A percentile compares a stretch with the other conserved stretches of the same genome.
These are phyloP conservation scores for Molanna angustata DNA, from an alignment of 2,888 invertebrate species.

Conservation along the genomic window DNA sequence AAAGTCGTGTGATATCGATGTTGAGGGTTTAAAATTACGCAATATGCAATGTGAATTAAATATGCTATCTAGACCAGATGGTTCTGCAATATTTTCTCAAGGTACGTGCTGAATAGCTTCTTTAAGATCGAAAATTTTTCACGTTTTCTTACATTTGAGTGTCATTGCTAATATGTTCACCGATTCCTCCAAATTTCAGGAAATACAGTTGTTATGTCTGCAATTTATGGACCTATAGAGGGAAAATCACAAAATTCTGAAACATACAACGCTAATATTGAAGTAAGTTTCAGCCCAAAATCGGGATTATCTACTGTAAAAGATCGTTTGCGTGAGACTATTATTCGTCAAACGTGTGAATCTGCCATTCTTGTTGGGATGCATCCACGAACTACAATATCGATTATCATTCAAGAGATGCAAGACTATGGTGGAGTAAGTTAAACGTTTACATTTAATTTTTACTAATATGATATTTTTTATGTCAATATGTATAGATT, in stretches of 20 bases:
- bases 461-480: no score
- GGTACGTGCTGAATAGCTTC: constrained; percentile 48
- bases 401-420: constrained; percentile 80
- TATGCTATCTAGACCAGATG: constrained; percentile 71
- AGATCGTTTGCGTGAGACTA: constrained; percentile 71
- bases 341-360: constrained; percentile 75
- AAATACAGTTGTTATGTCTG: constrained; percentile 71
- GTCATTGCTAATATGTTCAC: constrained; percentile 19
- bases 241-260: constrained; percentile 71
- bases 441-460: not conserved
- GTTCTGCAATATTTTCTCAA: constrained; percentile 74
- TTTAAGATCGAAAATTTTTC: not conserved
- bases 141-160: constrained; percentile 12
- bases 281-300: constrained; percentile 74
- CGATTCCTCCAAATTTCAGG: constrained; percentile 53
- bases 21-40: constrained; percentile 16
- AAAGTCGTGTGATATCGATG: not conserved
- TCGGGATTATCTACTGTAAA: constrained; percentile 68
- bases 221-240: constrained; percentile 82
- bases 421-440: constrained; percentile 77
- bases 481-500: no score
- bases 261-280: constrained; percentile 75
- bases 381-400: constrained; percentile 79
- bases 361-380: constrained; percentile 65
- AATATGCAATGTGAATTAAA: constrained; percentile 68